Conservation (phyloP, 2,797 vertebrate genomes). For the Florisuga fusca region DNA sequence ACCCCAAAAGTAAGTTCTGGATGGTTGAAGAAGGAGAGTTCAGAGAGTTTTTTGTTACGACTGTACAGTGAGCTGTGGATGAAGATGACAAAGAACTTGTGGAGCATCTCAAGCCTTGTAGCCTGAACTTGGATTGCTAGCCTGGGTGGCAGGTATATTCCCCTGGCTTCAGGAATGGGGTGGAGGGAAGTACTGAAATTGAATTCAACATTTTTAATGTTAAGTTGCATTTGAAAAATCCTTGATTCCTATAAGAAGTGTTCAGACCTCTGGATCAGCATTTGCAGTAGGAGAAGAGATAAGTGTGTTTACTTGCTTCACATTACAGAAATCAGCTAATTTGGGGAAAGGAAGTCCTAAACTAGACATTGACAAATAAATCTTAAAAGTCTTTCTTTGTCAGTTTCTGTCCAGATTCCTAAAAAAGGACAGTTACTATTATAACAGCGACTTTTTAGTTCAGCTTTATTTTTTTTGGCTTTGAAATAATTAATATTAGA, state of each 20-base stretch:
- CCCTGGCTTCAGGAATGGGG: neutral
- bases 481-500: neutral
- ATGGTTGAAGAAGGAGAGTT: neutral
- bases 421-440: neutral
- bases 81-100: neutral
- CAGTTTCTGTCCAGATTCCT: neutral
- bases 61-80: neutral
- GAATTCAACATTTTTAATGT: neutral
- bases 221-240: neutral
- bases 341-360: neutral
- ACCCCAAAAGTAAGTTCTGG: neutral
- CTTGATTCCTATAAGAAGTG: neutral
- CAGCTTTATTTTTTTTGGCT: neutral
- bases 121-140: neutral
- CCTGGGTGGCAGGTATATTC: neutral
- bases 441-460: neutral
- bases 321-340: neutral
- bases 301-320: neutral
- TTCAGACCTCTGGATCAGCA: neutral
- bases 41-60: neutral
- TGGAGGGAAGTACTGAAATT: neutral
- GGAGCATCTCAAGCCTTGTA: neutral
- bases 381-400: neutral
- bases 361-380: neutral
- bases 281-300: neutral